These are phyloP conservation scores for Epinephelus lanceolatus DNA, from an alignment of 2,113 vertebrate species.

Conservation along the genomic window DNA sequence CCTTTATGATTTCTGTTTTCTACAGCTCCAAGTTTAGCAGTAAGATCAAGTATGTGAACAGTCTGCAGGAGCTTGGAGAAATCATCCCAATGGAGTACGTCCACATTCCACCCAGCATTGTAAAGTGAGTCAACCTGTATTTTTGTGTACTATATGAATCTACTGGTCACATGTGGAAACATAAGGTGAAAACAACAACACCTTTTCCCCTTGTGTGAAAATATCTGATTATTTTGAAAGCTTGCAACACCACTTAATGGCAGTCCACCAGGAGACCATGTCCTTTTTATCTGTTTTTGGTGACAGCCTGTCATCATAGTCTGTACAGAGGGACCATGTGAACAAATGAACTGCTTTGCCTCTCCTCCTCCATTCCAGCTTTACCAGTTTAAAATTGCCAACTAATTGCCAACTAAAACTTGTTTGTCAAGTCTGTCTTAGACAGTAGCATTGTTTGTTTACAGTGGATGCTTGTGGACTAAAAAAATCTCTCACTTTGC, in stretches of 20 bases:
- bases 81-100: constrained; percentile 94
- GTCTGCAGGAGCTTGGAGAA: constrained; percentile 88
- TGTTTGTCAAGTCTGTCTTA: not conserved
- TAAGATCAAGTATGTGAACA: constrained; percentile 93
- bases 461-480: not conserved
- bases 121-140: constrained; percentile 88
- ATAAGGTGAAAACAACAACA: not conserved
- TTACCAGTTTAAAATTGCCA: not conserved
- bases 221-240: not conserved
- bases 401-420: not conserved
- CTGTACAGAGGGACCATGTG: not conserved
- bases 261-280: not conserved
- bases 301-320: not conserved
- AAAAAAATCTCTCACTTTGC: constrained; percentile 70
- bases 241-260: not conserved
- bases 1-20: constrained; percentile 31
- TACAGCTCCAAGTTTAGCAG: constrained; percentile 95
- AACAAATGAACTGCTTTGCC: not conserved
- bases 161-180: not conserved
- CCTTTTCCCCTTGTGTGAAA: not conserved
- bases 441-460: not conserved
- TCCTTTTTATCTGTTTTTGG: not conserved
- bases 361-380: not conserved
- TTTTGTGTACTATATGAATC: not conserved
- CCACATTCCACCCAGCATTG: constrained; percentile 92